Percentiles rank a stretch among this genome's conserved stretches.
Conservation (phyloP, 2,113 vertebrate genomes). For the Bubo blakistoni region DNA sequence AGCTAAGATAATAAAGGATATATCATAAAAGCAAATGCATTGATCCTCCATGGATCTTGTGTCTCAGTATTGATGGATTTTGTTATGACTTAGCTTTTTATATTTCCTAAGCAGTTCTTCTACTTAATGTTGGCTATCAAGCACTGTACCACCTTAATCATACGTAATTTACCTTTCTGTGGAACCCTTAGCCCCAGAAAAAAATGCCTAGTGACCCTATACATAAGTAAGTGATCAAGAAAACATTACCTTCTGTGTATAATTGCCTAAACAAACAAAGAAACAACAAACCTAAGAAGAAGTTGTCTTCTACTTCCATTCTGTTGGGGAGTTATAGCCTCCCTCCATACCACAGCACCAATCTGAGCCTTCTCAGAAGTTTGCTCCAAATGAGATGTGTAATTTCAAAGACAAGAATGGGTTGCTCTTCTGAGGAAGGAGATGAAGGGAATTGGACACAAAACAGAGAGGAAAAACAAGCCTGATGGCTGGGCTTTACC, state of each 20-base stretch:
- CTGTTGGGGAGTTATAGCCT: background rate
- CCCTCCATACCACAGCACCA: background rate
- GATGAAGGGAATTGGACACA: background rate
- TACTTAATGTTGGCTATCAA: background rate
- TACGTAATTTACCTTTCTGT: background rate
- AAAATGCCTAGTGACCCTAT: background rate
- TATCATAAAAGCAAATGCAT: background rate
- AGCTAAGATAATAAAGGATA: background rate
- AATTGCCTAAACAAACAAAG: background rate
- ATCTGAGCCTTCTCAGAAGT: background rate
- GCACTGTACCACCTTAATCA: background rate
- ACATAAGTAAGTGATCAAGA: background rate
- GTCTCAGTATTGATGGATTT: background rate
- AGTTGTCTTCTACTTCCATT: background rate
- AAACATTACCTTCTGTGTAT: background rate
- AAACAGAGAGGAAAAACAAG: background rate
- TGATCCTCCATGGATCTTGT: background rate
- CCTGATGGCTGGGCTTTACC: background rate
- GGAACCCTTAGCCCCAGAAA: background rate
- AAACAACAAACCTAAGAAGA: background rate
- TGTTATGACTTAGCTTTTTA: background rate
- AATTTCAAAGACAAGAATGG: background rate
- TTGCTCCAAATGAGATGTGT: background rate
- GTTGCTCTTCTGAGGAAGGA: background rate
- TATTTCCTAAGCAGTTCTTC: background rate